Conservation (phyloP, 2,888 invertebrate species). For the Apamea crenata region DNA sequence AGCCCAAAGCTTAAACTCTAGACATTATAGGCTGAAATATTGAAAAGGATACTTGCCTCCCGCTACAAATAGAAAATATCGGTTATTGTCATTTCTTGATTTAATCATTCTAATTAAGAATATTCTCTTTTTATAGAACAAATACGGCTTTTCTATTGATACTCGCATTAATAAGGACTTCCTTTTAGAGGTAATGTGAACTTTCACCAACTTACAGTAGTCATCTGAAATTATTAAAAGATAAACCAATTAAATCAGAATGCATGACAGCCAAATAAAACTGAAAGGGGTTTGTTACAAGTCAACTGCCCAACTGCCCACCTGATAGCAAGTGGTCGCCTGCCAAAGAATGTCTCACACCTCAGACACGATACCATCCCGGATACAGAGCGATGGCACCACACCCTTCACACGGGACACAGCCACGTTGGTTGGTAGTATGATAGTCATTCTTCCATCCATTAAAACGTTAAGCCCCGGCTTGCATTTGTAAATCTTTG, state of each 20-base stretch:
- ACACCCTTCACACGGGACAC: not conserved
- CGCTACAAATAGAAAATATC: conserved; percentile 11
- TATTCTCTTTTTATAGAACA: not conserved
- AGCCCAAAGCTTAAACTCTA: not conserved
- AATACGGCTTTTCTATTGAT: not conserved
- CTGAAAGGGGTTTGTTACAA: not conserved
- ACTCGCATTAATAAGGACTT: not conserved
- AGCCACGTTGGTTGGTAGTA: not conserved
- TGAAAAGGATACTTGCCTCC: conserved; percentile 34
- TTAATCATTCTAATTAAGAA: not conserved
- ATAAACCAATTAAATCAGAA: not conserved
- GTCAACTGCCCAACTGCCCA: not conserved
- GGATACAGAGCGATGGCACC: not conserved
- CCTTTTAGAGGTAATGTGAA: not conserved
- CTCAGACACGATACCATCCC: not conserved
- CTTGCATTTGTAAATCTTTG: not conserved
- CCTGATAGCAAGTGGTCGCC: not conserved
- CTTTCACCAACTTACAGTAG: conserved; percentile 35
- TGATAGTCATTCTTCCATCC: not conserved
- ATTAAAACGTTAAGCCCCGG: not conserved
- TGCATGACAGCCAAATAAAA: not conserved
- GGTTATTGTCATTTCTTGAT: not conserved
- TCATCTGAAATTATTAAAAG: conserved; percentile 38
- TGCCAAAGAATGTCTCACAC: no score
- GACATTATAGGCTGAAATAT: not conserved